Evolutionary conservation across 2,797 vertebrate species (phyloP), one percentile per base, ranked within the genome.

Genomic region (Typhlichthys subterraneus): DNA sequence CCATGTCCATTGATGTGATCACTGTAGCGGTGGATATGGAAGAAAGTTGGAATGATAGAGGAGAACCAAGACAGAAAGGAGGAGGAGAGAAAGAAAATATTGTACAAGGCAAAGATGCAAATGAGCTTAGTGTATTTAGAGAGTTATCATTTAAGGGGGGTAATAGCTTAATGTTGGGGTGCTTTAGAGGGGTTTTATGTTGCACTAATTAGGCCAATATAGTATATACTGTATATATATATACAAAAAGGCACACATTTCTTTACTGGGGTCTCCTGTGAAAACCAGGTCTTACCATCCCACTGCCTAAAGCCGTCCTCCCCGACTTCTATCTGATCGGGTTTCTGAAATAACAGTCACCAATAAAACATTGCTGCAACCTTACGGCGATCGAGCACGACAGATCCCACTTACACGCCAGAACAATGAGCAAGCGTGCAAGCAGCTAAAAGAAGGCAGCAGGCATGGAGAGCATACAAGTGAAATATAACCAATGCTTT

Each of bases 1-100:
- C 96, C 97, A 98, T 99, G 63, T 99, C 97, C 89, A 99, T 12
- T 7, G 97, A 87, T 0, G 94, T 93, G 79, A 98, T 88, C 66
- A 95, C 97, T 98, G 65, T 42, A 65, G 1, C 33, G 48, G 57
- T 47, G 49, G 61, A 19, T 52, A 17, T 12, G 53, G 45, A 17
- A 13, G 4, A 47, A 29, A 52, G n/a, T 9, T 42, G 61, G 53
- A 74, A 61, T 12, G 0, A 62, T 0, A 69, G 1, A 59, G 33
- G 76, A 9, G 48, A 57, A 50, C 62, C 19, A 58, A 4, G 15
- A 56, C 14, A 13, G 42, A 75, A 45, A 69, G 3, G 10, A 48
- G 1, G 50, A 53, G 61, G 2, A 33, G 3, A 12, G 14, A 48
- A 31, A 12, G 4, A 0, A 58, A 65, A 59, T 56, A 23, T 7